Evolutionary conservation across 1,140 invertebrate species (phyloP).

Genomic region (Penaeus vannamei): DNA sequence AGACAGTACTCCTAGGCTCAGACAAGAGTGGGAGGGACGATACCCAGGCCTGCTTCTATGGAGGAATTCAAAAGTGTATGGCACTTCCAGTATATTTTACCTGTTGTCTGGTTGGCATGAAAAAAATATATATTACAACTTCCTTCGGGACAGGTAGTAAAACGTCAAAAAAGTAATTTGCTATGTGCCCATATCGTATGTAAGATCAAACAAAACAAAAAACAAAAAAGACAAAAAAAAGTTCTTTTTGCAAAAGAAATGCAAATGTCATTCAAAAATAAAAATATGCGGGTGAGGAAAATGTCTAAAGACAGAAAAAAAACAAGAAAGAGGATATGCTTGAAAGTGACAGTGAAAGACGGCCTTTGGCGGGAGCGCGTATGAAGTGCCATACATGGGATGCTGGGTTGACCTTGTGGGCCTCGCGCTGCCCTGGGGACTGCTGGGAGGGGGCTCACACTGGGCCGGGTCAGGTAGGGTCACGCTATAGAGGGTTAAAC

Average conservation of each 20-base stretch:
- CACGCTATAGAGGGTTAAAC: conserved; percentile 11
- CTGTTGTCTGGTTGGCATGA: conserved; percentile 65
- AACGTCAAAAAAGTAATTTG: conserved; percentile 45
- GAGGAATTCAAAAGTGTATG: conserved; percentile 67
- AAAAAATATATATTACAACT: conserved; percentile 34
- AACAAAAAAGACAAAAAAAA: conserved; percentile 30
- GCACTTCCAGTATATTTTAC: conserved; percentile 69
- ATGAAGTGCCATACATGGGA: conserved; percentile 65
- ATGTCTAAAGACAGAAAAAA: conserved; percentile 51
- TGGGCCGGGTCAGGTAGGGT: conserved; percentile 29
- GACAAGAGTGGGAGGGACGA: conserved; percentile 5
- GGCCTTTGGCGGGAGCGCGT: conserved; percentile 42
- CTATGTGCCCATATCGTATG: conserved; percentile 48
- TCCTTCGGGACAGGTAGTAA: conserved; percentile 29
- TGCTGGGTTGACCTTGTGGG: conserved; percentile 45
- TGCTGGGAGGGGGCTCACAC: conserved; percentile 27
- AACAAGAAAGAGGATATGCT: conserved; percentile 52
- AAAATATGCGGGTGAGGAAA: conserved; percentile 57
- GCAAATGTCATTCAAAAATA: conserved; percentile 55
- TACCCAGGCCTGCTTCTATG: conserved; percentile 67
- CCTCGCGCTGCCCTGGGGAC: conserved; percentile 5
- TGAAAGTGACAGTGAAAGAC: conserved; percentile 56
- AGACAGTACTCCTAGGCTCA: not conserved
- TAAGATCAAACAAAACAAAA: conserved; percentile 40
- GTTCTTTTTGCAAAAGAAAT: conserved; percentile 52